Evolutionary conservation across 1,140 invertebrate species (phyloP).

Genomic region (Andrena cerasifolii): DNA sequence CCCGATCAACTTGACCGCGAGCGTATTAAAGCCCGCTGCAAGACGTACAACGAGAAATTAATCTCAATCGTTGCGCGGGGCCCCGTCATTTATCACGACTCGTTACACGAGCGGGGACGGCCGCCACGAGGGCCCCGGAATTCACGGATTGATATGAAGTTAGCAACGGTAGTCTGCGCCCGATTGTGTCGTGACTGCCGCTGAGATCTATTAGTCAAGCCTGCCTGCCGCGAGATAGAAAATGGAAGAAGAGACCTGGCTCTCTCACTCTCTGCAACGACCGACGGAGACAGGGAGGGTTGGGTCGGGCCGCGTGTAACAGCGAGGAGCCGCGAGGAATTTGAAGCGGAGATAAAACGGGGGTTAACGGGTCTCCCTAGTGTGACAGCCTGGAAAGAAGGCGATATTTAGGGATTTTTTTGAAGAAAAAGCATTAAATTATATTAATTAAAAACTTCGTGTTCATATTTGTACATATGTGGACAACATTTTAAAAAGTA

Average conservation of each 20-base stretch:
- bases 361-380: too few relatives aligned
- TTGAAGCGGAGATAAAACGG: constrained; percentile 32
- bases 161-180: constrained; percentile 76
- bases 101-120: constrained; percentile 52
- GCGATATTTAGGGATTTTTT: too few relatives aligned
- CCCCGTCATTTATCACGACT: constrained; percentile 75
- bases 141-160: constrained; percentile 78
- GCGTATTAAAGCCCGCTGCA: constrained; percentile 49
- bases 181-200: constrained; percentile 77
- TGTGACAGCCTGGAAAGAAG: too few relatives aligned
- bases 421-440: too few relatives aligned
- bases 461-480: too few relatives aligned
- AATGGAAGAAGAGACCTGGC: constrained; percentile 36
- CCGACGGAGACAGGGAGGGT: not conserved
- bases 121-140: constrained; percentile 60
- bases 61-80: constrained; percentile 72
- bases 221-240: constrained; percentile 5
- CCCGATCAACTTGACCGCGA: constrained; percentile 35
- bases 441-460: too few relatives aligned
- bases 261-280: too few relatives aligned
- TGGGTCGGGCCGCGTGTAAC: too few relatives aligned
- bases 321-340: not conserved
- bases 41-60: constrained; percentile 68
- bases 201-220: constrained; percentile 78
- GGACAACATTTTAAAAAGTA: too few relatives aligned